Percentiles rank a stretch among this genome's conserved stretches.
Conservation (phyloP, 2,113 vertebrate species). For the Cyprinodon tularosa region DNA sequence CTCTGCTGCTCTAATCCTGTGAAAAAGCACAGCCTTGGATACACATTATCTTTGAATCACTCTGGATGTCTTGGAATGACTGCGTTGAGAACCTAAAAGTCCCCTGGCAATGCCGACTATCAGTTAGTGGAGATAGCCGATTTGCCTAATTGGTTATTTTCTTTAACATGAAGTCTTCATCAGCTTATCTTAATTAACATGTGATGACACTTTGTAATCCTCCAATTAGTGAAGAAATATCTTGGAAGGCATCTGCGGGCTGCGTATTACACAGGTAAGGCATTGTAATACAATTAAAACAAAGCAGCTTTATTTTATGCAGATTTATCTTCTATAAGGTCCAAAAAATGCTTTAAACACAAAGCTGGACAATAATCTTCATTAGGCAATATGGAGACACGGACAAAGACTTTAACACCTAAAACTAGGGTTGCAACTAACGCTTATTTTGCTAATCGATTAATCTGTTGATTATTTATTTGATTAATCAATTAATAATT, state of each 20-base stretch:
- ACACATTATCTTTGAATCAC: conserved; percentile 8
- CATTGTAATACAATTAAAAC: conserved; percentile 52
- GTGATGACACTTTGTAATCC: conserved; percentile 58
- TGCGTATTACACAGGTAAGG: conserved; percentile 57
- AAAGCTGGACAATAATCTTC: background rate
- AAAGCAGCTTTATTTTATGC: conserved; percentile 38
- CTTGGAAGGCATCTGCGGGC: conserved; percentile 51
- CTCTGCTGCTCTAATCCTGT: conserved; percentile 16
- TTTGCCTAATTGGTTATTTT: conserved; percentile 49
- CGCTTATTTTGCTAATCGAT: too few relatives aligned
- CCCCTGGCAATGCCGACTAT: conserved; percentile 40
- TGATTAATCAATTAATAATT: too few relatives aligned
- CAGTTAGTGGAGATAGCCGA: conserved; percentile 36
- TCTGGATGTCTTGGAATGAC: conserved; percentile 18
- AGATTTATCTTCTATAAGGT: conserved; percentile 13
- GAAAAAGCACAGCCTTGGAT: background rate
- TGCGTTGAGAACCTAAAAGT: conserved; percentile 42
- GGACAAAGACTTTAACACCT: background rate
- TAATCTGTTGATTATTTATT: too few relatives aligned
- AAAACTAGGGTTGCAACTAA: background rate
- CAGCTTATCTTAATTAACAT: conserved; percentile 73
- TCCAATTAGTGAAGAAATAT: conserved; percentile 60
- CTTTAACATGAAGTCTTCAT: conserved; percentile 48
- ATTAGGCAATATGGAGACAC: background rate
- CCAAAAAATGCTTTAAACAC: background rate